Evolutionary conservation across 30 jellyfish, hydroid and myxozoan genomes (phyloP).

Genomic region (Haliclystus octoradiatus): DNA sequence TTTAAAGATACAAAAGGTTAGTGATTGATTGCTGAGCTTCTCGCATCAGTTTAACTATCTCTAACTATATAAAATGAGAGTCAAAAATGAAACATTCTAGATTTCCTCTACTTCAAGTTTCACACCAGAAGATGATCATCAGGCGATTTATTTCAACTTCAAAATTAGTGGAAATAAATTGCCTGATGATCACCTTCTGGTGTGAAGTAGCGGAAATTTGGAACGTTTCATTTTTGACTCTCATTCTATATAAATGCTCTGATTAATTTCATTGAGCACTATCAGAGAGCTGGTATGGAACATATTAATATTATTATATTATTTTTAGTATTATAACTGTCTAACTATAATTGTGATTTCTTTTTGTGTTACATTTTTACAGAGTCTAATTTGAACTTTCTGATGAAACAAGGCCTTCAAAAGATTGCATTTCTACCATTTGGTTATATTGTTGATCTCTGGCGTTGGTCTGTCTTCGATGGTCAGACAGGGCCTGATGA

Average conservation of each 20-base stretch:
- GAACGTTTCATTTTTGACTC: no score
- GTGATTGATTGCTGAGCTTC: background rate
- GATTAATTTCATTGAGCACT: no score
- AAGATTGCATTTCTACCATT: slow-evolving; percentile 44
- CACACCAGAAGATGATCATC: no score
- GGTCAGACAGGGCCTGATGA: slow-evolving; percentile 29
- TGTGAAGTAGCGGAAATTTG: no score
- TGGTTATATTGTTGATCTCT: slow-evolving; percentile 51
- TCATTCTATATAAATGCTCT: no score
- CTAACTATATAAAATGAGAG: no score
- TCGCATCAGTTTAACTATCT: background rate
- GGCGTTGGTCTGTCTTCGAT: slow-evolving; percentile 78
- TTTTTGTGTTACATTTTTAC: slow-evolving; percentile 4
- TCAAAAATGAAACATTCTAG: no score
- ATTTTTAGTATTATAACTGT: no score
- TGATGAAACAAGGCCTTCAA: slow-evolving; percentile 64
- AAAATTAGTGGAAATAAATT: no score
- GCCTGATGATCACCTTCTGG: no score
- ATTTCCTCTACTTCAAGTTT: no score
- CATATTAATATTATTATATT: background rate
- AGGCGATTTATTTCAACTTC: no score
- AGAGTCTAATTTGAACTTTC: slow-evolving; percentile 70
- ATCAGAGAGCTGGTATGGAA: background rate
- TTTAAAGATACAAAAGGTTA: slow-evolving; percentile 32
- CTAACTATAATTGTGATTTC: background rate